Base-by-base conservation (phyloP, 1,140 invertebrate genomes). In the Drosophila tsacasi region DNA sequence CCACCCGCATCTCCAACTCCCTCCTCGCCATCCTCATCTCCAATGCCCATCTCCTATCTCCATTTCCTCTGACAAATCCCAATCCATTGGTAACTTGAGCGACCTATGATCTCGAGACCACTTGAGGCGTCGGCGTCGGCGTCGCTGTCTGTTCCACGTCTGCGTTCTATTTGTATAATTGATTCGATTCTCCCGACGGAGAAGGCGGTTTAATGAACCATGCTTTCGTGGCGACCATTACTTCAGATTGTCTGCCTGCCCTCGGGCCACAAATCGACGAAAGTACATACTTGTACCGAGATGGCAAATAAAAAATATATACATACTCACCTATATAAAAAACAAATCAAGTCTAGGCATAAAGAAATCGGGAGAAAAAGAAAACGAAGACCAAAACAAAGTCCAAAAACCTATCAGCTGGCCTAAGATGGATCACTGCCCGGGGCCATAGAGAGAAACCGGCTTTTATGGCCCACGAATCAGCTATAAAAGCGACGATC, bases 151-250 rank as follows among this genome's bases (percentile, higher is more conserved):
- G 68, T 67, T 79, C 62, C 72, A 58, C 40, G 59, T 76, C 71
- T 76, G 52, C 72, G 64, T 57, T 68, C 73, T 68, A 57, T 78
- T 69, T 77, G 62, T 75, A 74, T 84, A 87, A 87, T 87, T 83
- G 84, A 87, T 83, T 89, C 61, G 84, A 86, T 86, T 73, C 62
- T 61, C 42, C 62, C 52, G 23, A 37, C 49, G 61, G 35, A 55
- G 55, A 66, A 76, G 73, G 63, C 32, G 58, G 76, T 81, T 74
- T 79, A 82, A 86, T 89, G 80, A 80, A 79, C 81, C 72, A 84
- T 55, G 74, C 78, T 79, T 83, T 84, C 64, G 71, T 63, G 74
- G 58, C 30, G 37, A 44, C 47, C 63, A 58, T 67, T 58, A 67
- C 73, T 67, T 52, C 32, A 23, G 52, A 59, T 62, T 50, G 74